Evolutionary conservation across 2,888 invertebrate species (phyloP).

Genomic region (Linnaemya vulpina): DNA sequence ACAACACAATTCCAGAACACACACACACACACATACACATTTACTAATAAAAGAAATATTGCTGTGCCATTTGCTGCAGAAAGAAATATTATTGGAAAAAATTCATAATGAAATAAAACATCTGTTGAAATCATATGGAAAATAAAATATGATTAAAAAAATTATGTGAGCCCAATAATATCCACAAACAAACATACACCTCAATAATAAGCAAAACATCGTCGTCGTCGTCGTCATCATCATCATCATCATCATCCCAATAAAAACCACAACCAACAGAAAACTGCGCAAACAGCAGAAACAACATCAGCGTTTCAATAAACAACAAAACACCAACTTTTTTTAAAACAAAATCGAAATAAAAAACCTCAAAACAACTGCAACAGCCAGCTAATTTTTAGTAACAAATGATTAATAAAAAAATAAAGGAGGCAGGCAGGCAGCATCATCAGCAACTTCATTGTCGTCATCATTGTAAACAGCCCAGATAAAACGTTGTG

Average conservation of each 20-base stretch:
- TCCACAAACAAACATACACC: conserved; percentile 35
- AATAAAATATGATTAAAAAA: conserved; percentile 4
- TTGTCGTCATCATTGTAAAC: conserved; percentile 16
- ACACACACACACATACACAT: background rate
- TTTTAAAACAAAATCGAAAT: conserved; percentile 50
- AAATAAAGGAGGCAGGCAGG: background rate
- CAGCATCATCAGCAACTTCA: conserved; percentile 7
- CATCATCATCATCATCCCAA: conserved; percentile 4
- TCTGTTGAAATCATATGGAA: conserved; percentile 50
- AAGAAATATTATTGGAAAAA: conserved; percentile 9
- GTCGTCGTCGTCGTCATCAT: conserved; percentile 19
- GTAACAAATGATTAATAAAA: background rate
- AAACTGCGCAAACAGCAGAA: conserved; percentile 8
- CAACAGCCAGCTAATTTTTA: conserved; percentile 37
- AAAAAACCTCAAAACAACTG: conserved; percentile 34
- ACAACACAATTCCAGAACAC: background rate
- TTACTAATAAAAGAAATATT: conserved; percentile 10
- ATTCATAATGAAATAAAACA: conserved; percentile 50
- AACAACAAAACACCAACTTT: conserved; percentile 42
- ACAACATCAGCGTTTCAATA: conserved; percentile 49
- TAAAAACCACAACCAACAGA: conserved; percentile 25
- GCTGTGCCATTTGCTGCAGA: background rate
- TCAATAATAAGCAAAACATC: conserved; percentile 48
- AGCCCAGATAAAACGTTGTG: conserved; percentile 15
- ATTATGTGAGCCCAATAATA: conserved; percentile 5